phyloP scores from a whole-genome alignment of 2,797 vertebrate genomes.

The Spatula versicolor region DNA sequence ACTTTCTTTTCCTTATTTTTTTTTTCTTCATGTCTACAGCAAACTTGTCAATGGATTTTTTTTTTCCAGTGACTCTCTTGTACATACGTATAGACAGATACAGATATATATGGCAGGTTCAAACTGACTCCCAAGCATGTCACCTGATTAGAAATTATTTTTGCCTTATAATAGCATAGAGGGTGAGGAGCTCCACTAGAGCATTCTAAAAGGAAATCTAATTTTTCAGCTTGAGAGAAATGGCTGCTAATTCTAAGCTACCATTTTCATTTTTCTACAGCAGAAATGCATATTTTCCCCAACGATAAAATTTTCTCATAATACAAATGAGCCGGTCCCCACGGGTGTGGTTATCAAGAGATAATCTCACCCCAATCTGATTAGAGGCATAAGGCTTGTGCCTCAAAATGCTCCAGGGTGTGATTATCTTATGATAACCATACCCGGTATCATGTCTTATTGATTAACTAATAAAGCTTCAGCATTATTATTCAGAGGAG shows the following conservation, averaged over 20 bases:
- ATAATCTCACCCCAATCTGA: slow-evolving; percentile 75
- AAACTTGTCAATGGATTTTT: background rate
- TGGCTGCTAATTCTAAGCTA: slow-evolving; percentile 63
- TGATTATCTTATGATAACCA: slow-evolving; percentile 75
- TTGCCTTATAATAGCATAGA: slow-evolving; percentile 12
- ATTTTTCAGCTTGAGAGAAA: slow-evolving; percentile 54
- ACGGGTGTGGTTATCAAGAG: slow-evolving; percentile 73
- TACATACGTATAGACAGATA: background rate
- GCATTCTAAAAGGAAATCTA: slow-evolving; percentile 30
- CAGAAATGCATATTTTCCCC: slow-evolving; percentile 63
- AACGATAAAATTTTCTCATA: slow-evolving; percentile 71
- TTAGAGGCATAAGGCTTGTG: slow-evolving; percentile 70
- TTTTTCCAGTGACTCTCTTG: background rate
- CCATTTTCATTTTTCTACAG: slow-evolving; percentile 63
- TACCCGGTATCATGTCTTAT: slow-evolving; percentile 73
- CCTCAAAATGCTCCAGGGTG: slow-evolving; percentile 72
- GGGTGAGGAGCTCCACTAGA: background rate
- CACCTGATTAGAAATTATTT: background rate
- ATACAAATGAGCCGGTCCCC: slow-evolving; percentile 73
- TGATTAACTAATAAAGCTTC: slow-evolving; percentile 77
- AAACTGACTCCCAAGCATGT: background rate
- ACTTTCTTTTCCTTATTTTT: background rate
- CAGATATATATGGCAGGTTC: background rate
- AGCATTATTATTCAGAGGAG: slow-evolving; percentile 63
- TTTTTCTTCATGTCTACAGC: background rate